These are phyloP conservation scores for Adelognathus sp. DNA, from an alignment of 2,888 invertebrate species.

Conservation along the genomic window DNA sequence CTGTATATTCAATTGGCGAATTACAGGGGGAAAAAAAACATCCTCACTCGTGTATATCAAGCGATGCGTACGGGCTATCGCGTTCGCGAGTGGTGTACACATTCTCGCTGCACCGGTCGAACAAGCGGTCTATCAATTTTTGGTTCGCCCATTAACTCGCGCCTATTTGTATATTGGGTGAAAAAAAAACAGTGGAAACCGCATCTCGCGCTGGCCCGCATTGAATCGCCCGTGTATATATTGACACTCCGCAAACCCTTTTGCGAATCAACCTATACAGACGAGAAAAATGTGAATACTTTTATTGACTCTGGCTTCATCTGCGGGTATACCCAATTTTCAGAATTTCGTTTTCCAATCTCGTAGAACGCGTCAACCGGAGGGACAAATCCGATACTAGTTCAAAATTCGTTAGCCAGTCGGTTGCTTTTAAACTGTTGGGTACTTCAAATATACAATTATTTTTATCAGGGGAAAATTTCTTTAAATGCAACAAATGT, in stretches of 20 bases:
- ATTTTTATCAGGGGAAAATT: no score
- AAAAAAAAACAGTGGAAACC: slow-evolving; percentile 14
- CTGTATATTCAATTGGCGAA: neutral
- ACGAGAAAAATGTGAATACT: neutral
- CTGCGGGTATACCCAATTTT: neutral
- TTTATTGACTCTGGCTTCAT: neutral
- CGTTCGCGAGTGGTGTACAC: neutral
- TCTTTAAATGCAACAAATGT: no score
- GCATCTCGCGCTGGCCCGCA: slow-evolving; percentile 1
- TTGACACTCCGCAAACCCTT: neutral
- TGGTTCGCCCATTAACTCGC: slow-evolving; percentile 75
- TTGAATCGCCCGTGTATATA: neutral
- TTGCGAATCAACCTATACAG: neutral
- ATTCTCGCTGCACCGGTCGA: neutral
- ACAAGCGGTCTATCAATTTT: slow-evolving; percentile 73
- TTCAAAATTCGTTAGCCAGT: no score
- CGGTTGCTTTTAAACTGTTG: no score
- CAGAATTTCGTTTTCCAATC: slow-evolving; percentile 9
- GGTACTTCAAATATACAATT: no score
- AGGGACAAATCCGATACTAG: neutral
- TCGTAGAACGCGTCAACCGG: neutral
- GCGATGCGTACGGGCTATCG: neutral
- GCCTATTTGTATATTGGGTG: slow-evolving; percentile 36
- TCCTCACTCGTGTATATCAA: slow-evolving; percentile 5
- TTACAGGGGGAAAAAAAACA: slow-evolving; percentile 21